Conservation (phyloP, 1,140 invertebrate species). For the Chrysomallon squamiferum region DNA sequence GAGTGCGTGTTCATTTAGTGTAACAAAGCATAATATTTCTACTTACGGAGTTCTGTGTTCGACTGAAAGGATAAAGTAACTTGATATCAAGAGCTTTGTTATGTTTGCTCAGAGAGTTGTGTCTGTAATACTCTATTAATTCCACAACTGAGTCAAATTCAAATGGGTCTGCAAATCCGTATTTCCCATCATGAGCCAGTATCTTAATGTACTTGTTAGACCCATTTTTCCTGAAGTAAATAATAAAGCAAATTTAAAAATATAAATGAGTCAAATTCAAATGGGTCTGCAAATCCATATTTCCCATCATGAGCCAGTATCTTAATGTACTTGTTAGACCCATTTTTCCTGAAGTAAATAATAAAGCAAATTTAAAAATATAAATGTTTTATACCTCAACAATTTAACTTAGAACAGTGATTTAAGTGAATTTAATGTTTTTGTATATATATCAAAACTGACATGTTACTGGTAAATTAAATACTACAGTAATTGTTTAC, state of each 20-base stretch:
- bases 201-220: slow-evolving; percentile 96
- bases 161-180: slow-evolving; percentile 87
- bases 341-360: slow-evolving; percentile 77
- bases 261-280: slow-evolving; percentile 85
- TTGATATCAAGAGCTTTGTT: slow-evolving; percentile 89
- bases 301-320: slow-evolving; percentile 87
- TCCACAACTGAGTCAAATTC: slow-evolving; percentile 89
- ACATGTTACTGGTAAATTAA: too few species aligned
- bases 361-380: too few species aligned
- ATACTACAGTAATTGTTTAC: too few species aligned
- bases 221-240: slow-evolving; percentile 76
- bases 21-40: too few species aligned
- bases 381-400: too few species aligned
- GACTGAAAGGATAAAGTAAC: slow-evolving; percentile 78
- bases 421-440: too few species aligned
- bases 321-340: slow-evolving; percentile 93
- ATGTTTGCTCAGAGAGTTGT: slow-evolving; percentile 84
- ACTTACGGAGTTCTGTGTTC: background rate
- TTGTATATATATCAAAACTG: too few species aligned
- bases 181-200: slow-evolving; percentile 81
- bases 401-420: too few species aligned
- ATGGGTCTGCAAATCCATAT: slow-evolving; percentile 87
- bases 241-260: too few species aligned
- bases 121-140: slow-evolving; percentile 85
- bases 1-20: too few species aligned